Percentiles rank a stretch among this genome's conserved stretches.
Evolutionary conservation across 2,888 invertebrate species (phyloP).

Genomic region (Cerceris ruficornis): DNA sequence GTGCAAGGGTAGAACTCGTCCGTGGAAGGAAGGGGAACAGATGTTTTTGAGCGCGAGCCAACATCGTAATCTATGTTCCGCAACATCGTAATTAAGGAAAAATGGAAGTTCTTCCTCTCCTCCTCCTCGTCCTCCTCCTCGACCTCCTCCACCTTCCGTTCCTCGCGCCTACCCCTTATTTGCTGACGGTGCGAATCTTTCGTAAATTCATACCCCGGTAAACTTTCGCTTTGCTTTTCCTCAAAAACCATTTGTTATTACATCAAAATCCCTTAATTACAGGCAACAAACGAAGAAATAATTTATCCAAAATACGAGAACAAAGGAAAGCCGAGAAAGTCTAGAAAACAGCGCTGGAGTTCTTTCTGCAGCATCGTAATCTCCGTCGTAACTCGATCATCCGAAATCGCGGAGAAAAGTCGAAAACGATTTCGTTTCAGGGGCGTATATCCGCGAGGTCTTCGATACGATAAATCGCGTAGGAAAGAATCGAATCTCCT

Average conservation of each 20-base stretch:
- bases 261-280: too few relatives aligned
- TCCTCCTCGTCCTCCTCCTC: constrained; percentile 4
- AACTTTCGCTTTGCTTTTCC: neutral
- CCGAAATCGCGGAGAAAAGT: neutral
- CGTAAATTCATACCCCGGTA: neutral
- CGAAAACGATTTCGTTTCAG: constrained; percentile 42
- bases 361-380: neutral
- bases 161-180: constrained; percentile 3
- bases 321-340: too few relatives aligned
- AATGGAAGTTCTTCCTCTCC: constrained; percentile 68
- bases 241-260: too few relatives aligned
- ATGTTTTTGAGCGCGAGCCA: constrained; percentile 80
- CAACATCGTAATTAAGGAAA: constrained; percentile 81
- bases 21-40: constrained; percentile 78
- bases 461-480: constrained; percentile 53
- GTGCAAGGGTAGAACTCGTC: constrained; percentile 70
- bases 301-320: too few relatives aligned
- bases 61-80: constrained; percentile 81
- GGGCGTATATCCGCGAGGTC: constrained; percentile 34
- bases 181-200: neutral
- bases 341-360: too few relatives aligned
- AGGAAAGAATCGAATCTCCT: constrained; percentile 75
- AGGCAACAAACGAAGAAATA: too few relatives aligned
- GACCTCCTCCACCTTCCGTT: neutral
- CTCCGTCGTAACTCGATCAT: neutral